Evolutionary conservation across 2,888 invertebrate species (phyloP), one percentile per base, ranked within the genome.

Genomic region (Rhamnusium bicolor): DNA sequence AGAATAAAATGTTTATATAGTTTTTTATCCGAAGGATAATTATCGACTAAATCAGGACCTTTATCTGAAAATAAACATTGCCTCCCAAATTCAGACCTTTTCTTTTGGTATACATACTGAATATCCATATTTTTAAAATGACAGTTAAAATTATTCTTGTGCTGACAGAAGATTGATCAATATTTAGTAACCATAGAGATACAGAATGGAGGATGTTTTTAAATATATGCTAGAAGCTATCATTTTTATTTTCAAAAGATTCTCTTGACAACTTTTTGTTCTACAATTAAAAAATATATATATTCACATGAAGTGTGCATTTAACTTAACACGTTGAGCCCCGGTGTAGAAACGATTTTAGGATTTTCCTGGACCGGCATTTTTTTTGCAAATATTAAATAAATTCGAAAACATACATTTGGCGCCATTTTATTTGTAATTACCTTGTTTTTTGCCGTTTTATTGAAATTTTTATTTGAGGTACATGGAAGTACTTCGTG

Each of bases 11-110:
- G 78, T 19, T 72, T 74, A n/a, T 71, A 56, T n/a, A 84, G 73
- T 72, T 84, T 84, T 47, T 91, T 91, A 85, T 93, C 91, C 49
- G 91, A 89, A 3, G 91, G 90, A 85, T 92, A 94, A 79, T 92
- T 91, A 75, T 92, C 91, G 62, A 91, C 88, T 47, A 94, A 85
- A 78, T 92, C 91, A 5, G 92, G 91, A n/a, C 92, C 92, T 82
- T 90, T 91, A 82, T 94, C 93, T 73, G 91, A 90, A 84, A 96
- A 95, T 58, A 92, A 85, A 62, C 92, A 92, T 82, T 94, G 93
- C 78, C 90, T 90, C 0, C 95, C 95, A 85, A 94, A 95, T 75
- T 93, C 90, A 77, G 90, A 90, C 51, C 95, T 91, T 79, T 92
- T 92, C 86, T 92, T 94, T 74, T 92, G 91, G 84, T 94, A 95